phyloP scores from a whole-genome alignment of 2,113 vertebrate species.

The Lucifuga dentata region DNA sequence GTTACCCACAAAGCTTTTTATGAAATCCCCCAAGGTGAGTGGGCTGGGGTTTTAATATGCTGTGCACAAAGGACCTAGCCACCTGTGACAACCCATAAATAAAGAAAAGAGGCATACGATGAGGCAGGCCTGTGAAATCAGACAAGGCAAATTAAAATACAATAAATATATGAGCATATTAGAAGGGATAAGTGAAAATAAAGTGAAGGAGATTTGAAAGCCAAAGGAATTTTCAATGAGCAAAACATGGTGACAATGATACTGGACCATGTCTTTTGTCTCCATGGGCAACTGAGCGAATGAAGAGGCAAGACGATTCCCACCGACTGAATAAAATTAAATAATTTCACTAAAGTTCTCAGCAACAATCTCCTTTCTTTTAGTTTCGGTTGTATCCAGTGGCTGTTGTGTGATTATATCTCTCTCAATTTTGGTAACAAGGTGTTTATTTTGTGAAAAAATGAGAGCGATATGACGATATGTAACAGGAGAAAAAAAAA shows the following conservation, averaged over 20 bases:
- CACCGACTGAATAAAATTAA: conserved; percentile 54
- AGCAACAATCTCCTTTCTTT: conserved; percentile 26
- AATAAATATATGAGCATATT: conserved; percentile 13
- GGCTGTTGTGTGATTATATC: too few relatives aligned
- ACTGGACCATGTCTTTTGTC: not conserved
- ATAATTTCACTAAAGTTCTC: conserved; percentile 46
- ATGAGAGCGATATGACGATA: too few relatives aligned
- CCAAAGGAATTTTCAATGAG: not conserved
- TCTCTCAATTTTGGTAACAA: too few relatives aligned
- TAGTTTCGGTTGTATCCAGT: not conserved
- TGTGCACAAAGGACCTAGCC: conserved; percentile 12
- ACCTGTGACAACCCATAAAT: conserved; percentile 36
- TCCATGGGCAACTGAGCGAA: conserved; percentile 36
- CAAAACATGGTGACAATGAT: not conserved
- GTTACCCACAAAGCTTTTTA: conserved; percentile 46
- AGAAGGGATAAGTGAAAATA: not conserved
- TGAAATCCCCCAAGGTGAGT: conserved; percentile 28
- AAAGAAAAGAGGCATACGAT: conserved; percentile 3
- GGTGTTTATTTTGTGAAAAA: too few relatives aligned
- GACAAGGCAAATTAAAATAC: too few relatives aligned
- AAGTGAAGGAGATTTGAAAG: not conserved
- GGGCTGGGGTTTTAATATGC: conserved; percentile 1
- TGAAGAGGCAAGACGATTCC: conserved; percentile 30
- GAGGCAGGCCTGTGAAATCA: not conserved
- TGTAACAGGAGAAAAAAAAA: too few relatives aligned